phyloP scores from a whole-genome alignment of 2,888 invertebrate species.

The Sinotaia quadrata region DNA sequence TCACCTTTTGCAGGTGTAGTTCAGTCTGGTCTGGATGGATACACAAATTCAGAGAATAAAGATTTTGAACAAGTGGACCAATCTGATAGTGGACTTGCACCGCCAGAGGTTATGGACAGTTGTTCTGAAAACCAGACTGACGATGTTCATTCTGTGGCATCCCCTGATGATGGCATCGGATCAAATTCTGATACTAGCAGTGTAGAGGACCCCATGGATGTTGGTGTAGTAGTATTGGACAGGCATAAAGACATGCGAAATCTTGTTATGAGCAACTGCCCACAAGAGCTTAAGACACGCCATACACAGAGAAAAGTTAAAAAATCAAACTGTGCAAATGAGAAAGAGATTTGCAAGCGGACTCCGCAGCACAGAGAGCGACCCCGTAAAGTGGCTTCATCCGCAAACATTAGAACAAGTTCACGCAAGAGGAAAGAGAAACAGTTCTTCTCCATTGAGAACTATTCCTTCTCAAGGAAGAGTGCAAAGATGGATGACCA shows the following conservation, averaged over 20 bases:
- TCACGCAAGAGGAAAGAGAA: conserved; percentile 65
- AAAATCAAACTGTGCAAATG: background rate
- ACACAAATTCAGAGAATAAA: too few species aligned
- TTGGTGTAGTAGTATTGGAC: background rate
- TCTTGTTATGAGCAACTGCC: background rate
- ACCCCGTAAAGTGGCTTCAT: background rate
- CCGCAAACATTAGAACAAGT: conserved; percentile 52
- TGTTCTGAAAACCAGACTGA: background rate
- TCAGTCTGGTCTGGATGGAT: too few species aligned
- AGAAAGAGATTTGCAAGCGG: background rate
- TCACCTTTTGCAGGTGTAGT: background rate
- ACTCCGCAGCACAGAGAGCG: background rate
- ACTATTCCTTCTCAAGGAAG: conserved; percentile 57
- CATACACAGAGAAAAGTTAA: conserved; percentile 23
- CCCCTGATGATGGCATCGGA: background rate
- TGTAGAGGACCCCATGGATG: background rate
- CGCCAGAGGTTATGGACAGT: background rate
- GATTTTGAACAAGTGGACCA: conserved; percentile 6
- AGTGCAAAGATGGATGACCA: conserved; percentile 15
- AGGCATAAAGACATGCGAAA: background rate
- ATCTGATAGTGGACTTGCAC: background rate
- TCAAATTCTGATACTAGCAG: background rate
- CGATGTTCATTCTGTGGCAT: background rate
- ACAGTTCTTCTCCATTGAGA: conserved; percentile 68
- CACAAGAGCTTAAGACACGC: background rate